Percentiles rank a stretch among this genome's conserved stretches.
These are phyloP conservation scores for Euplexia lucipara DNA, from an alignment of 2,888 invertebrate genomes.

Conservation along the genomic window DNA sequence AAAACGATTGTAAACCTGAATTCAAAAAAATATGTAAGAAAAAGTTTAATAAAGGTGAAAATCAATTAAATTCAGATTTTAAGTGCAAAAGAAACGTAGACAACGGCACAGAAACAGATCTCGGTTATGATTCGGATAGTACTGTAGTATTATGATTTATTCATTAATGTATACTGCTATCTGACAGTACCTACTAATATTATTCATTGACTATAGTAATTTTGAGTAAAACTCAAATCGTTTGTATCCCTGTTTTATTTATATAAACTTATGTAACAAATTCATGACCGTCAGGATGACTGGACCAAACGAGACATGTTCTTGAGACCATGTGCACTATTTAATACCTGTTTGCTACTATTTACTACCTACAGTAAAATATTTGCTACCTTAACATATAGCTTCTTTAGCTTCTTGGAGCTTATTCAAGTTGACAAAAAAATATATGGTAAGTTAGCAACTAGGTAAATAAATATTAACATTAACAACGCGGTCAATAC, in stretches of 20 bases:
- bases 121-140: slow-evolving; percentile 73
- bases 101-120: slow-evolving; percentile 65
- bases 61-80: slow-evolving; percentile 13
- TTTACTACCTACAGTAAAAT: too few relatives aligned
- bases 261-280: too few relatives aligned
- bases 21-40: slow-evolving; percentile 13
- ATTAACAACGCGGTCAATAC: too few relatives aligned
- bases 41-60: slow-evolving; percentile 15
- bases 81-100: slow-evolving; percentile 33
- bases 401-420: too few relatives aligned
- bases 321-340: too few relatives aligned
- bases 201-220: background rate
- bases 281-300: too few relatives aligned
- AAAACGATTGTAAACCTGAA: slow-evolving; percentile 13
- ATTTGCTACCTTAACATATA: too few relatives aligned
- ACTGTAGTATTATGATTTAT: slow-evolving; percentile 62
- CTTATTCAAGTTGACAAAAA: too few relatives aligned
- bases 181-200: background rate
- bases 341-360: too few relatives aligned
- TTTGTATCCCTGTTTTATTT: background rate
- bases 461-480: too few relatives aligned
- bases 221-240: background rate
- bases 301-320: too few relatives aligned
- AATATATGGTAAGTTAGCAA: too few relatives aligned
- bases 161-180: background rate